A percentile compares a stretch with the other conserved stretches of the same genome.
Conservation (phyloP, 1,140 invertebrate species). For the Lepidurus arcticus region DNA sequence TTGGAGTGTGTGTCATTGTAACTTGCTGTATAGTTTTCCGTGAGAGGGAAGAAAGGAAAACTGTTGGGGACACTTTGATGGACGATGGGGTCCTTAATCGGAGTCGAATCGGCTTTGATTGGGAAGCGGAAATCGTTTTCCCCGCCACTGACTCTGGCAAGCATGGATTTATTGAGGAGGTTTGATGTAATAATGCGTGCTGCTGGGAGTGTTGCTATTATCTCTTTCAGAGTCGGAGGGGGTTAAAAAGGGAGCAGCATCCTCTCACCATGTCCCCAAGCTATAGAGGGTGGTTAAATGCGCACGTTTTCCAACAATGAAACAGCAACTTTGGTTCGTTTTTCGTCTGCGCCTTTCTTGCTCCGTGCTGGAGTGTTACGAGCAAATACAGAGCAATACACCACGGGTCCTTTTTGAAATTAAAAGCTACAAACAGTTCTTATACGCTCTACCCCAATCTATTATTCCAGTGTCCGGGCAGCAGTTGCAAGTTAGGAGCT, state of each 20-base stretch:
- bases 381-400: no score
- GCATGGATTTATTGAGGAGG: constrained; percentile 6
- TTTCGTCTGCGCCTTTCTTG: no score
- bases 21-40: background rate
- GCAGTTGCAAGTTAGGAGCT: background rate
- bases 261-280: background rate
- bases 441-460: background rate
- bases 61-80: constrained; percentile 12
- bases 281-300: no score
- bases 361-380: no score
- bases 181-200: constrained; percentile 16
- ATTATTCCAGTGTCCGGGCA: background rate
- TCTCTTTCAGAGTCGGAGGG: background rate
- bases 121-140: constrained; percentile 21
- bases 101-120: constrained; percentile 17
- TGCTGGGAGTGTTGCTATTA: constrained; percentile 2
- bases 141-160: constrained; percentile 1
- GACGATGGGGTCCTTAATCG: constrained; percentile 8
- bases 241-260: background rate
- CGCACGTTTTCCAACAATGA: no score
- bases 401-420: no score
- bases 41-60: background rate
- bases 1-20: background rate
- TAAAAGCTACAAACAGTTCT: no score
- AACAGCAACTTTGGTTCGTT: no score